These are phyloP conservation scores for Lophius americanus DNA, from an alignment of 2,797 vertebrate species.

Conservation along the genomic window DNA sequence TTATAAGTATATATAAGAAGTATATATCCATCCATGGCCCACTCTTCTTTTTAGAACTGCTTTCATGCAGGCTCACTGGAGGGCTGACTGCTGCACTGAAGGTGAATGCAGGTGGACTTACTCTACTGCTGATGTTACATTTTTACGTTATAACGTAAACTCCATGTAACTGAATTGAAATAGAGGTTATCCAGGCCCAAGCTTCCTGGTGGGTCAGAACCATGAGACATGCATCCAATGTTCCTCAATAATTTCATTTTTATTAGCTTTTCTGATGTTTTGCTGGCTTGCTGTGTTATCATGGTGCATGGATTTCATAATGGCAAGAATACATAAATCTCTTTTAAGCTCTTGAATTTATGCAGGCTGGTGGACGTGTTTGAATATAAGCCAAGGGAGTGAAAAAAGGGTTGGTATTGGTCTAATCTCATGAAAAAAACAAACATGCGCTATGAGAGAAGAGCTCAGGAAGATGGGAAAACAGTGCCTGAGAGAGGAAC, in stretches of 20 bases:
- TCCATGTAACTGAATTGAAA: neutral
- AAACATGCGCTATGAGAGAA: neutral
- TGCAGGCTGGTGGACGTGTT: constrained; percentile 14
- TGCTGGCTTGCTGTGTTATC: constrained; percentile 14
- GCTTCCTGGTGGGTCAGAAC: constrained; percentile 25
- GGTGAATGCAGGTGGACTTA: too few species aligned
- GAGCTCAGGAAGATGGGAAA: neutral
- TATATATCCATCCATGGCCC: too few species aligned
- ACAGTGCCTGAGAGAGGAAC: too few species aligned
- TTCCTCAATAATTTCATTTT: constrained; percentile 3
- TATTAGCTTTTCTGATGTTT: constrained; percentile 5
- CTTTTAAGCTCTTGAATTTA: constrained; percentile 12
- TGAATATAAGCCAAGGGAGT: neutral
- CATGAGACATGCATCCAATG: constrained; percentile 14
- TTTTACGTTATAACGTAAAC: too few species aligned
- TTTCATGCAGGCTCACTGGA: too few species aligned
- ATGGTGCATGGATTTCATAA: constrained; percentile 7
- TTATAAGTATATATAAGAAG: too few species aligned
- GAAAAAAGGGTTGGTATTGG: constrained; percentile 2
- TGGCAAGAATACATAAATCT: constrained; percentile 8
- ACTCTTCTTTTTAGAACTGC: too few species aligned
- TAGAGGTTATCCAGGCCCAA: constrained; percentile 20
- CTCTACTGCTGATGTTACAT: too few species aligned
- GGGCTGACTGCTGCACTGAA: too few species aligned
- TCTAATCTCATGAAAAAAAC: constrained; percentile 9